Evolutionary conservation across 2,888 invertebrate species (phyloP), one percentile per base, ranked within the genome.

Genomic region (Punctoribates punctum): DNA sequence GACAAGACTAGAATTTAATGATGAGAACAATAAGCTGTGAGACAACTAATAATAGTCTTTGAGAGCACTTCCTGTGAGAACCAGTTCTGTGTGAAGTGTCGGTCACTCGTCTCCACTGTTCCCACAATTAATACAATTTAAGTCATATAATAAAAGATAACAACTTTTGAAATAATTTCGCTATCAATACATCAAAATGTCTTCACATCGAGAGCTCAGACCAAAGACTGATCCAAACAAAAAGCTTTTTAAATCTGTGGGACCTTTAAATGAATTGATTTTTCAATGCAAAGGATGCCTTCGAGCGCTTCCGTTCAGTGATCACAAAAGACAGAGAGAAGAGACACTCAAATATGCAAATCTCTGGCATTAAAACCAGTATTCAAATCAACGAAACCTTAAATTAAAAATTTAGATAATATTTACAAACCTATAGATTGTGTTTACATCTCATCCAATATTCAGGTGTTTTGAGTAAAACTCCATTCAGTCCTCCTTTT

Each of bases 41-140:
- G 62, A 65, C 34, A 34, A 65, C 62, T 34, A 57, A 57, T 57
- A 57, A 57, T 57, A 57, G 57, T 57, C 25, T 57, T 57, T 25
- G 57, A 11, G 57, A 38, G 38, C 65, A 65, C 65, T 65, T 65
- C 65, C 65, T 65, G 65, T 65, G 65, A 70, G 42, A 70, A 70
- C 70, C 46, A 46, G 70, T 70, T 70, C 42, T 70, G 46, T 65
- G 62, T n/a, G 62, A 65, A 65, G 6, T 23, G n/a, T 17, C 34
- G 62, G 62, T 65, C 62, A 65, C 1, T 65, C 29, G 27, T 25
- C 25, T 27, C 25, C 29, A 34, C 62, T 34, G 48, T 48, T 9
- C 57, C 23, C 25, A n/a, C 54, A 54, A 54, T 54, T 57, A 25
- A 57, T 57, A 25, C 20, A 48, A 34, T 34, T 34, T 8, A 34